phyloP scores from a whole-genome alignment of 2,797 vertebrate genomes.

The Harpagifer antarcticus region DNA sequence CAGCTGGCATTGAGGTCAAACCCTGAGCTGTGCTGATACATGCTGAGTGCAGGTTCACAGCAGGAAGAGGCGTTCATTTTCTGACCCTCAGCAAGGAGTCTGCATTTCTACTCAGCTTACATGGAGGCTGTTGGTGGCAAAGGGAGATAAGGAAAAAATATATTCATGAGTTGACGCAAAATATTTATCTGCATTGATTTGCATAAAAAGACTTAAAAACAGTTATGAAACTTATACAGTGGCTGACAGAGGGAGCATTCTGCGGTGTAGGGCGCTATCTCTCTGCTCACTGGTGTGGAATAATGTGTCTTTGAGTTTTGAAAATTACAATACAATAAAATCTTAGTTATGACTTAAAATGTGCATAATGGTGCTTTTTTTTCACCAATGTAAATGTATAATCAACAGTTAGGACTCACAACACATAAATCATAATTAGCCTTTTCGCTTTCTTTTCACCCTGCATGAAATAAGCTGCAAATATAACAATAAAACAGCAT shows the following conservation, averaged over 20 bases:
- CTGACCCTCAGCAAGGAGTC: constrained; percentile 50
- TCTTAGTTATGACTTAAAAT: background rate
- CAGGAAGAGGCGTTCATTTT: constrained; percentile 66
- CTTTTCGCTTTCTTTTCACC: no score
- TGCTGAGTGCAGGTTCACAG: constrained; percentile 39
- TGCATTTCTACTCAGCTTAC: constrained; percentile 41
- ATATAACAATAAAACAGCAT: no score
- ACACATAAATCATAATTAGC: background rate
- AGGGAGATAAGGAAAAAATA: constrained; percentile 21
- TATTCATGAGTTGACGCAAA: constrained; percentile 11
- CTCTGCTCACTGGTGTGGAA: constrained; percentile 24
- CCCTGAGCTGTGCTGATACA: constrained; percentile 50
- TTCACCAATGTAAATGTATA: no score
- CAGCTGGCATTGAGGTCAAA: constrained; percentile 63
- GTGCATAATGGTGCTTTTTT: background rate
- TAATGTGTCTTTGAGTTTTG: background rate
- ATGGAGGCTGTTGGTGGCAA: constrained; percentile 22
- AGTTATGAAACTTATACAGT: constrained; percentile 7
- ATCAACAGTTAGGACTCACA: background rate
- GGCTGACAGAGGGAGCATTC: constrained; percentile 23
- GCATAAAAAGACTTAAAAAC: constrained; percentile 18
- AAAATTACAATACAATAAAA: background rate
- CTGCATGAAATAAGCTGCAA: no score
- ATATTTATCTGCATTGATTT: constrained; percentile 41
- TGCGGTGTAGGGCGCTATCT: no score